A percentile compares a stretch with the other conserved stretches of the same genome.
Evolutionary conservation across 2,113 vertebrate species (phyloP).

Genomic region (Sturnira hondurensis): DNA sequence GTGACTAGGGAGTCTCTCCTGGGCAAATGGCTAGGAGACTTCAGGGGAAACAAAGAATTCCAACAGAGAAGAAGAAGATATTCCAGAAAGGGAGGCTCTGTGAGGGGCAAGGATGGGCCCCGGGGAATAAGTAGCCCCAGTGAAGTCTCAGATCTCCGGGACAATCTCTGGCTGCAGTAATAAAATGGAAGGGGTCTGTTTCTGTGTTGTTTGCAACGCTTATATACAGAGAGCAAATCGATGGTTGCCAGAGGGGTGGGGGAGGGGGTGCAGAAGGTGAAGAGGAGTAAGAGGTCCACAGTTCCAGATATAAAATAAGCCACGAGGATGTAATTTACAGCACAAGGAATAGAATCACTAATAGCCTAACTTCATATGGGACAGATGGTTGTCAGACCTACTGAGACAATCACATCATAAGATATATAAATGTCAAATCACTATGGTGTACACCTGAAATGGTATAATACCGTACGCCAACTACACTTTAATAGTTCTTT

Average conservation of each 20-base stretch:
- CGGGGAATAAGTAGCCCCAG: not conserved
- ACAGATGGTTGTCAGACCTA: not conserved
- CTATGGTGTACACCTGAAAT: not conserved
- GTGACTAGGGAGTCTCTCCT: not conserved
- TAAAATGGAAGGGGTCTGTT: not conserved
- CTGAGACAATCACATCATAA: not conserved
- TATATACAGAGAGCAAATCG: not conserved
- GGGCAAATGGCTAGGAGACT: not conserved
- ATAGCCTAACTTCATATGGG: too few species aligned
- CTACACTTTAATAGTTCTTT: not conserved
- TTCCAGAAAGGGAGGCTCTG: not conserved
- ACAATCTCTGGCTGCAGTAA: not conserved
- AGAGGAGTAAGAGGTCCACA: not conserved
- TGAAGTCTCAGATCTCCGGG: not conserved
- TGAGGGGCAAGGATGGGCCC: not conserved
- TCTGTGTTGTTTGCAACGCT: not conserved
- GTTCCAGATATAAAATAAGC: not conserved
- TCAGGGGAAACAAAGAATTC: not conserved
- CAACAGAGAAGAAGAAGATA: not conserved
- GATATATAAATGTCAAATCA: not conserved
- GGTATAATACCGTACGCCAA: not conserved
- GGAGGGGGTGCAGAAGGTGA: not conserved
- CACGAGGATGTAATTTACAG: not conserved
- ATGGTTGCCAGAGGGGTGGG: too few species aligned
- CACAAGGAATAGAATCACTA: too few species aligned